Conservation (phyloP, 2,888 invertebrate species). For the Cyrtodaria siliqua region DNA sequence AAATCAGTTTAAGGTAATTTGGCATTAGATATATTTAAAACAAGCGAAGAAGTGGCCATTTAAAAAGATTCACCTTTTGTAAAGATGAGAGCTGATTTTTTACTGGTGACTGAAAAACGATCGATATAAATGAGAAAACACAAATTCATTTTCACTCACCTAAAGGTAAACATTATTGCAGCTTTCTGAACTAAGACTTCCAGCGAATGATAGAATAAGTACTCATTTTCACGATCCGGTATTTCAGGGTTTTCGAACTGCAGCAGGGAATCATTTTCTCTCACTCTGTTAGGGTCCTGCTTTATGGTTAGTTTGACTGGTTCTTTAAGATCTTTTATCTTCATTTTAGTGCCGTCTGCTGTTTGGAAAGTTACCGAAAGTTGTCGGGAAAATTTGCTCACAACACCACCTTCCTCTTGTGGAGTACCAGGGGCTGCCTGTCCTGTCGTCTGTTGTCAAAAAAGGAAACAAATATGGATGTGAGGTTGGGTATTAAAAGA, state of each 20-base stretch:
- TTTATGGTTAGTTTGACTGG: conserved; percentile 30
- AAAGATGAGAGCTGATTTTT: no score
- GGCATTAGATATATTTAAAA: no score
- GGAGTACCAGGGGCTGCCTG: neutral
- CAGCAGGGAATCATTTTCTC: neutral
- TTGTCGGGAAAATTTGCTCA: conserved; percentile 7
- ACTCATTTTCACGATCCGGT: no score
- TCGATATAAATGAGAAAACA: no score
- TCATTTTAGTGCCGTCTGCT: conserved; percentile 10
- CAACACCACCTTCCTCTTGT: neutral
- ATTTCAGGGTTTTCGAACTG: neutral
- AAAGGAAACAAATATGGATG: no score
- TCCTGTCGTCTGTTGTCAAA: neutral
- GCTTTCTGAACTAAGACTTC: conserved; percentile 1
- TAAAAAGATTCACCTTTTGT: no score
- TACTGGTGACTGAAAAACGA: no score
- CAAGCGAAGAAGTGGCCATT: no score
- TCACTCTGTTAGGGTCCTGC: conserved; percentile 34
- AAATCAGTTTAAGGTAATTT: no score
- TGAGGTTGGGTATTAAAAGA: no score
- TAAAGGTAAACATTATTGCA: no score
- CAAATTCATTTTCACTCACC: neutral
- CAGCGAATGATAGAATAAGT: no score
- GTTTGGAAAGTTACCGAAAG: conserved; percentile 19
- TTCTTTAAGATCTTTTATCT: conserved; percentile 21